A percentile compares a stretch with the other conserved stretches of the same genome.
phyloP scores from a whole-genome alignment of 2,113 vertebrate genomes.

The Malurus melanocephalus region DNA sequence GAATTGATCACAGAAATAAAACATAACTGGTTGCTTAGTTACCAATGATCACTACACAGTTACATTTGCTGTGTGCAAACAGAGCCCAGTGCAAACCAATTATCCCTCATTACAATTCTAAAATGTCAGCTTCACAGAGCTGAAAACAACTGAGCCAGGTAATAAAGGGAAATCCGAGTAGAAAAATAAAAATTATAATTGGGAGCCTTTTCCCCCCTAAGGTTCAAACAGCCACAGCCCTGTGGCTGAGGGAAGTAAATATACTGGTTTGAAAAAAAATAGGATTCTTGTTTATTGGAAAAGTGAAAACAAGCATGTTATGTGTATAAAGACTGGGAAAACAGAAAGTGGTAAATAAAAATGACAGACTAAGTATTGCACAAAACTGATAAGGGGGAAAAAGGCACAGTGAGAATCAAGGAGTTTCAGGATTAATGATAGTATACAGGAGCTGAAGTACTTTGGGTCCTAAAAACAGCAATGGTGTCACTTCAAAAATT shows the following conservation, averaged over 20 bases:
- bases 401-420: background rate
- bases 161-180: background rate
- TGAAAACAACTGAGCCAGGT: background rate
- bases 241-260: background rate
- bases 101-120: constrained; percentile 10
- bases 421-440: background rate
- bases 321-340: background rate
- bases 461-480: background rate
- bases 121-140: background rate
- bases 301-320: background rate
- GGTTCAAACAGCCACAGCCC: background rate
- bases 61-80: constrained; percentile 44
- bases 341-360: background rate
- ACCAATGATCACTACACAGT: constrained; percentile 18
- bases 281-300: background rate
- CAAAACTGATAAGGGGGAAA: background rate
- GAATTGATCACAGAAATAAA: constrained; percentile 53
- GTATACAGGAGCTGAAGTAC: background rate
- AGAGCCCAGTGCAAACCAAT: constrained; percentile 32
- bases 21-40: constrained; percentile 54
- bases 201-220: background rate
- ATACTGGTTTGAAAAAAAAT: background rate
- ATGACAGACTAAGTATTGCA: background rate
- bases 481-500: background rate
- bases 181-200: background rate